Evolutionary conservation across 2,888 invertebrate genomes (phyloP), one percentile per base, ranked within the genome.

Genomic region (Cerastis leucographa): DNA sequence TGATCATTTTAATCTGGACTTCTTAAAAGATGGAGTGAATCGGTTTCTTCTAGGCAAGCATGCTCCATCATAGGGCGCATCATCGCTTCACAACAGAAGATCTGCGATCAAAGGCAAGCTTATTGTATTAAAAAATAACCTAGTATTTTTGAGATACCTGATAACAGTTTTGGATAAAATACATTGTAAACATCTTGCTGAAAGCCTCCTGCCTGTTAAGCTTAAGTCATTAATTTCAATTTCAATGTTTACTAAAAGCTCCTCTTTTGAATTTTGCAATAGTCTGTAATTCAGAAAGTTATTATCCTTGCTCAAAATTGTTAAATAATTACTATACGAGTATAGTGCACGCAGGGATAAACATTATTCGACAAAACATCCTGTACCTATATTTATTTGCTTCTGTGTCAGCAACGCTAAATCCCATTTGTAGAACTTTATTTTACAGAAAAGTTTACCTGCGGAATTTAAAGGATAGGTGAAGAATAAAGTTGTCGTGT

Each of bases 401-500:
- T 61, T 19, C 59, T 35, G n/a, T 25, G 62, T 62, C 46, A 19
- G 51, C 61, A 35, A 44, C 42, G 54, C 42, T 64, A 79, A 67
- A 74, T 56, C 42, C 74, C 64, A 79, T 79, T 68, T 35, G 14
- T 6, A 35, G 22, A 79, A 79, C 67, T 79, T 78, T 68, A 64
- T 68, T 74, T 68, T 35, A 42, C 64, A 8, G n/a, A 46, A 25
- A 68, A 68, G 25, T 79, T 74, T 68, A 35, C 3, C 11, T 8
- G 6, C 14, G 1, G 11, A 78, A 66, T 49, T 72, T 78, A 40
- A 11, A 62, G 79, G 72, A n/a, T 44, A 51, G 72, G 42, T 74
- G 46, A 74, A 79, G 35, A 79, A 79, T 79, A 68, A 35, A 74
- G 56, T 73, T 67, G 78, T 67, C 35, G 42, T 44, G 62, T 78